These are phyloP conservation scores for Julus scandinavius DNA, from an alignment of 2,888 invertebrate genomes.

Conservation along the genomic window DNA sequence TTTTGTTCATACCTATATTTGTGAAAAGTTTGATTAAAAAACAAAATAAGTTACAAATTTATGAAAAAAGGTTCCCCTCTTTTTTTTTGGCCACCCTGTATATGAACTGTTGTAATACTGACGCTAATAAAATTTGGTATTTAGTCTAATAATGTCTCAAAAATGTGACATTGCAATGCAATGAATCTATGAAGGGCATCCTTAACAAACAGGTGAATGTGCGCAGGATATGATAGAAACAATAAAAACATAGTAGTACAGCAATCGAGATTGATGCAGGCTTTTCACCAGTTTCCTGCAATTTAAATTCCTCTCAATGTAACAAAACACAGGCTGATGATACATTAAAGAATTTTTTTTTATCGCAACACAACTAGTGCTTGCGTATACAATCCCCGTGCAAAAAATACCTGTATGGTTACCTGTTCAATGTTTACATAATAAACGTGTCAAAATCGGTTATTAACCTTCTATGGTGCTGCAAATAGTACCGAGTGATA, in stretches of 20 bases:
- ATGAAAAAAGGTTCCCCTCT: too few species aligned
- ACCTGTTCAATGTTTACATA: neutral
- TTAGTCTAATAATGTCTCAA: neutral
- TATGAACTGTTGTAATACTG: neutral
- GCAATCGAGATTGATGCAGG: neutral
- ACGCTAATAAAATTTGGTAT: neutral
- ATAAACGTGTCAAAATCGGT: conserved; percentile 35
- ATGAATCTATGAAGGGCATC: neutral
- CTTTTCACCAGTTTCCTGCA: conserved; percentile 19
- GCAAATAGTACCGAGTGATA: conserved; percentile 7
- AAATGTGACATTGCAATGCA: neutral
- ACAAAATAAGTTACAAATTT: too few species aligned
- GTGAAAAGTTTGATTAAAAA: too few species aligned
- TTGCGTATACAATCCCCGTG: neutral
- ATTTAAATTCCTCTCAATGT: conserved; percentile 7
- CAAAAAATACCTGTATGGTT: neutral
- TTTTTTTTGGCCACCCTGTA: too few species aligned
- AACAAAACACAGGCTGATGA: neutral
- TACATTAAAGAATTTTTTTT: neutral
- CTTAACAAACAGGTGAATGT: neutral
- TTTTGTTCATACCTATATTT: too few species aligned
- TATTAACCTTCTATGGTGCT: neutral
- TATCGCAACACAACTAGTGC: neutral
- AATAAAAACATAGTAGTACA: neutral
- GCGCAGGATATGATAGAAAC: neutral